Evolutionary conservation across 2,113 vertebrate genomes (phyloP).

Genomic region (Peromyscus polionotus): DNA sequence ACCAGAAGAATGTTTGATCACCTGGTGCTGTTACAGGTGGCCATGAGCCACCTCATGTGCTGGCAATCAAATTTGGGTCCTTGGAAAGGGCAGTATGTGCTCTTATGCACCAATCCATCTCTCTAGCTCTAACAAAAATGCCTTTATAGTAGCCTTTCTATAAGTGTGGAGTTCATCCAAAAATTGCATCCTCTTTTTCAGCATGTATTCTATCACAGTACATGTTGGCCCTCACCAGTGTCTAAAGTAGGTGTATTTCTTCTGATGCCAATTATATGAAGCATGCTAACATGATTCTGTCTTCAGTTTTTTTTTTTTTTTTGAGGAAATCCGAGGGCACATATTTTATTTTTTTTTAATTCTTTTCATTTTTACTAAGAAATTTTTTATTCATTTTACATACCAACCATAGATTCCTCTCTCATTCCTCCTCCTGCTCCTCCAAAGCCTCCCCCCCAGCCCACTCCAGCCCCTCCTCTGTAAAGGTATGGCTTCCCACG

Average conservation of each 20-base stretch:
- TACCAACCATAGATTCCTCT: too few relatives aligned
- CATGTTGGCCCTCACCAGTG: not conserved
- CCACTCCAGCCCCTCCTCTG: too few relatives aligned
- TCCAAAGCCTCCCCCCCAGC: too few relatives aligned
- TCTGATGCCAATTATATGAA: not conserved
- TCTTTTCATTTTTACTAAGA: too few relatives aligned
- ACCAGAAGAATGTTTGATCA: not conserved
- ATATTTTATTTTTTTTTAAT: too few relatives aligned
- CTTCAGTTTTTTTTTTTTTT: not conserved
- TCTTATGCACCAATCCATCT: not conserved
- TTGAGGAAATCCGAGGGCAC: too few relatives aligned
- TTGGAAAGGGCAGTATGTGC: not conserved
- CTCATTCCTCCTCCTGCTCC: too few relatives aligned
- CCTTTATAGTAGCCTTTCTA: not conserved
- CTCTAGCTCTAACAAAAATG: not conserved
- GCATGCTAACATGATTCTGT: not conserved
- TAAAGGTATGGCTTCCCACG: too few relatives aligned
- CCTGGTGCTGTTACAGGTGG: not conserved
- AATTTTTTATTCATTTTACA: too few relatives aligned
- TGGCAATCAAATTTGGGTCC: not conserved
- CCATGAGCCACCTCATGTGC: not conserved
- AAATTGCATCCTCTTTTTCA: not conserved
- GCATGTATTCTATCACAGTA: not conserved
- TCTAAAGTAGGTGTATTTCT: not conserved
- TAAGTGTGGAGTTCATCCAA: not conserved